Conservation (phyloP, 2,113 vertebrate genomes). For the Paratilapia polleni region DNA sequence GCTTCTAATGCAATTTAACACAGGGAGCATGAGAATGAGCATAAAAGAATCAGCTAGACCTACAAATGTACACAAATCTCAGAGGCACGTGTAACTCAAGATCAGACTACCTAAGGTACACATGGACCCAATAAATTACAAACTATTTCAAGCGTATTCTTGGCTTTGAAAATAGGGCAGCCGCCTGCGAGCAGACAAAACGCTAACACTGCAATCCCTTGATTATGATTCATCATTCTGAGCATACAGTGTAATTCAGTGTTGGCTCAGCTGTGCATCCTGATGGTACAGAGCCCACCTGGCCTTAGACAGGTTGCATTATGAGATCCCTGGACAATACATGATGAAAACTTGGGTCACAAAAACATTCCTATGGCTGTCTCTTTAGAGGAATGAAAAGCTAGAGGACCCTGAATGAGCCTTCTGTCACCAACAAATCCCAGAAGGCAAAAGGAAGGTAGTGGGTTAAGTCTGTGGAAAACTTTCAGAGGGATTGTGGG, state of each 20-base stretch:
- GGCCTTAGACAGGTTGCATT: slow-evolving; percentile 41
- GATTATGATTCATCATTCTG: slow-evolving; percentile 63
- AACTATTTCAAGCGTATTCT: slow-evolving; percentile 55
- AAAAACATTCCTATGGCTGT: not conserved
- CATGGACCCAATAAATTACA: slow-evolving; percentile 45
- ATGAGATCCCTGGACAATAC: slow-evolving; percentile 9
- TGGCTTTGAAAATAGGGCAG: slow-evolving; percentile 64
- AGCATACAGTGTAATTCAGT: slow-evolving; percentile 28
- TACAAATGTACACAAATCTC: slow-evolving; percentile 11
- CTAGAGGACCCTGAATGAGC: not conserved
- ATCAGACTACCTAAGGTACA: slow-evolving; percentile 13
- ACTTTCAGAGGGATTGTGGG: slow-evolving; percentile 49
- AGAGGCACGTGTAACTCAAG: slow-evolving; percentile 7
- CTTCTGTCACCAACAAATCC: slow-evolving; percentile 13
- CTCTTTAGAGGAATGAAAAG: not conserved
- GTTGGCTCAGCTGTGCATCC: slow-evolving; percentile 50
- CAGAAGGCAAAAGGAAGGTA: slow-evolving; percentile 7
- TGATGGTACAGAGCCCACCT: slow-evolving; percentile 58
- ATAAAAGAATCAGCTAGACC: not conserved
- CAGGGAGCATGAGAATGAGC: not conserved
- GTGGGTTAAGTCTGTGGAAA: slow-evolving; percentile 21
- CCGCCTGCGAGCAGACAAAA: slow-evolving; percentile 53
- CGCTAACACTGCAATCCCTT: slow-evolving; percentile 58
- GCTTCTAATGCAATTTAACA: not conserved
- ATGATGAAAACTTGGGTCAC: not conserved